These are phyloP conservation scores for Physella acuta DNA, from an alignment of 1,140 invertebrate genomes.

Conservation along the genomic window DNA sequence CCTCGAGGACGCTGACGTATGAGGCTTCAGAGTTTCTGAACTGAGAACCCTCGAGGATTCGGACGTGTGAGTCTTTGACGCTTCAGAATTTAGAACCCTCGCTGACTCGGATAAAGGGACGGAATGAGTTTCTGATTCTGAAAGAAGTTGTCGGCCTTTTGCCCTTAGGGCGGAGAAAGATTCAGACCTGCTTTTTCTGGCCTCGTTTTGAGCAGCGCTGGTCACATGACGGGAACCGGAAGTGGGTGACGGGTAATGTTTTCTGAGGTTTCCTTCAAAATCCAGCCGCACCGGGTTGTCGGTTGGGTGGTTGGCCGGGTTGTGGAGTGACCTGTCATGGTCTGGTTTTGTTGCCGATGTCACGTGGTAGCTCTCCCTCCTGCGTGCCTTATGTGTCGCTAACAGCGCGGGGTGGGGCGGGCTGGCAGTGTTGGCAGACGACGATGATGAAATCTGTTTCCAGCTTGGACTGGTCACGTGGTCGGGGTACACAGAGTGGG, in stretches of 20 bases:
- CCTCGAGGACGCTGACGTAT: not conserved
- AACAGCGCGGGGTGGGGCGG: too few relatives aligned
- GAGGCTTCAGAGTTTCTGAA: not conserved
- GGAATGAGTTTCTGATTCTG: not conserved
- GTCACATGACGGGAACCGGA: not conserved
- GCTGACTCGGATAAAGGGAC: not conserved
- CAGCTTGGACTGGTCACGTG: not conserved
- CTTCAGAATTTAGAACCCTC: not conserved
- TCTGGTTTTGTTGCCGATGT: not conserved
- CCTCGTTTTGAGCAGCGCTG: not conserved
- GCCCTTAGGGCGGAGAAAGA: not conserved
- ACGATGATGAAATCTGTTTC: not conserved
- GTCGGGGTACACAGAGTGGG: not conserved
- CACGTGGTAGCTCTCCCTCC: not conserved
- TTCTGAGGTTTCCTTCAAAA: not conserved
- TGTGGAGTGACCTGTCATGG: not conserved
- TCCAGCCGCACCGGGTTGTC: not conserved
- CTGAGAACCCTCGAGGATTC: not conserved
- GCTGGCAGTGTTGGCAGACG: not conserved
- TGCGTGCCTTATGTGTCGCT: too few relatives aligned
- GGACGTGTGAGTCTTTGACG: not conserved
- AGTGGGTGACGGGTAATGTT: not conserved
- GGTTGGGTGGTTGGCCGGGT: not conserved
- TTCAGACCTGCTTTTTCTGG: not conserved
- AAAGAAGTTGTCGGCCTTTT: not conserved